These are phyloP conservation scores for Nesogale talazaci DNA, from an alignment of 2,113 vertebrate genomes.

Conservation along the genomic window DNA sequence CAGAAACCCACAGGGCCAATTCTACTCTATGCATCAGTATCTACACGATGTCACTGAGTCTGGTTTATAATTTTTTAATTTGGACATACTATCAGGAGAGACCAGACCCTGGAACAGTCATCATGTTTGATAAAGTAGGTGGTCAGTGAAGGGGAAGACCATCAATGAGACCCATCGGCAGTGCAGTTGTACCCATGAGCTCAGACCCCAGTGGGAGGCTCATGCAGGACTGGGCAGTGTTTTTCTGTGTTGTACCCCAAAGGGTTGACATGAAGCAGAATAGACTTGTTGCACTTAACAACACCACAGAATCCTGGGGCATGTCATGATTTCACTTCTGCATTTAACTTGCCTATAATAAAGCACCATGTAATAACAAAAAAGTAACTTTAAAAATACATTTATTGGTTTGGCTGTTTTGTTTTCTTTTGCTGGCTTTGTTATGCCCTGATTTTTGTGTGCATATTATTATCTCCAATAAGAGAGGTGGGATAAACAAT, in stretches of 20 bases:
- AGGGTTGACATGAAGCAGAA: neutral
- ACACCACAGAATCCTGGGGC: neutral
- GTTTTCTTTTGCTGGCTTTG: no score
- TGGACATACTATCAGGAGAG: neutral
- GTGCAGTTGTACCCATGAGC: neutral
- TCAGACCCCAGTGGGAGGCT: neutral
- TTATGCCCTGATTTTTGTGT: no score
- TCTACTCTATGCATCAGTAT: no score
- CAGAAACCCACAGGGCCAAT: no score
- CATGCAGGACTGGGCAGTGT: neutral
- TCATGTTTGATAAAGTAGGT: neutral
- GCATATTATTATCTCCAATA: no score
- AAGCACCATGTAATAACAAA: constrained; percentile 8
- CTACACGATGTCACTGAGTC: no score
- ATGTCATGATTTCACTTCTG: constrained; percentile 4
- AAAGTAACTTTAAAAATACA: constrained; percentile 17
- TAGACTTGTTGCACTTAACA: neutral
- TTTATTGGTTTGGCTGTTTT: no score
- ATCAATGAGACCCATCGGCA: neutral
- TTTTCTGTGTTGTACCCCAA: neutral
- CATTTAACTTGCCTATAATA: constrained; percentile 12
- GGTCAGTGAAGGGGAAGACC: neutral
- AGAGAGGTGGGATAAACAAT: no score
- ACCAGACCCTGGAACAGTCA: neutral
- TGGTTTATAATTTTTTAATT: neutral